These are phyloP conservation scores for Cepaea nemoralis DNA, from an alignment of 1,140 invertebrate species.

Conservation along the genomic window DNA sequence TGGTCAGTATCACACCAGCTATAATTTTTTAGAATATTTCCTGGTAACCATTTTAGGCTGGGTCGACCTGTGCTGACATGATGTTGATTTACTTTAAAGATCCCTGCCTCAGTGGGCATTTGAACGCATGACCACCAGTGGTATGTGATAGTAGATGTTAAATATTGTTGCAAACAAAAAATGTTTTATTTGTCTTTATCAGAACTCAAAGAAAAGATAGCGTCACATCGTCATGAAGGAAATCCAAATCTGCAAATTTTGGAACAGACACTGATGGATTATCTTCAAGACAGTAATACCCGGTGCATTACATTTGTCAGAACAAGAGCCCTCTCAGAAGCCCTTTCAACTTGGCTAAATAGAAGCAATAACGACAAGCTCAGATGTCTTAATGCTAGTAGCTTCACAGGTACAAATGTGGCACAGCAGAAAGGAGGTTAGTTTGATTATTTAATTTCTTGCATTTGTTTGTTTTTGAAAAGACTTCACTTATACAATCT, in stretches of 20 bases:
- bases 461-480: too few species aligned
- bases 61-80: too few species aligned
- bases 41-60: too few species aligned
- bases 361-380: background rate
- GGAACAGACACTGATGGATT: slow-evolving; percentile 9
- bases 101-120: too few species aligned
- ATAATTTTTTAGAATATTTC: too few species aligned
- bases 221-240: background rate
- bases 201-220: slow-evolving; percentile 30
- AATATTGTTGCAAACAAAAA: too few species aligned
- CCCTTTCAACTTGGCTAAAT: slow-evolving; percentile 46
- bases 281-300: slow-evolving; percentile 34
- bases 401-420: slow-evolving; percentile 46
- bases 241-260: slow-evolving; percentile 45
- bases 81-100: too few species aligned
- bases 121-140: too few species aligned
- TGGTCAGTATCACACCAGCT: too few species aligned
- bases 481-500: too few species aligned
- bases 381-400: slow-evolving; percentile 31
- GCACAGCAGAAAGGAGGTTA: slow-evolving; percentile 47
- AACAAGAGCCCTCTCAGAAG: slow-evolving; percentile 42
- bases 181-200: background rate
- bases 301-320: slow-evolving; percentile 49
- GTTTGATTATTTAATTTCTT: background rate
- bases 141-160: too few species aligned